Evolutionary conservation across 2,888 invertebrate genomes (phyloP).

Genomic region (Cantharis rufa): DNA sequence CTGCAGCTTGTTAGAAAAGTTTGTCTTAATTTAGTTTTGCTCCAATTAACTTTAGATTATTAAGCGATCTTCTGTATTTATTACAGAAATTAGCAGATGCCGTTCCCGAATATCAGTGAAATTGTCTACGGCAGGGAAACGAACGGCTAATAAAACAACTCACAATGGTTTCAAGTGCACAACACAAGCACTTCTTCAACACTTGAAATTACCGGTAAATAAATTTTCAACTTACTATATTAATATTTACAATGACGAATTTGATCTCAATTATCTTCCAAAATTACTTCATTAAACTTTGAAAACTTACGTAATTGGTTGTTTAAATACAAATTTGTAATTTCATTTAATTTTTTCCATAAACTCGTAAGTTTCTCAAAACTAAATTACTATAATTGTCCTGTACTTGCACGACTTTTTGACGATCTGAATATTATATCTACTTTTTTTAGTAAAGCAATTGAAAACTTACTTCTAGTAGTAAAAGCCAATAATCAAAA

Average conservation of each 20-base stretch:
- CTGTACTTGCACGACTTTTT: neutral
- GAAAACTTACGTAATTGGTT: neutral
- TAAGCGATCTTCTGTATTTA: slow-evolving; percentile 36
- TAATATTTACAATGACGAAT: neutral
- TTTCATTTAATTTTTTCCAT: neutral
- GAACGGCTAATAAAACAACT: slow-evolving; percentile 23
- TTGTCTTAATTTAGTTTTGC: slow-evolving; percentile 41
- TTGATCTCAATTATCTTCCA: neutral
- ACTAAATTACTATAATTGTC: neutral
- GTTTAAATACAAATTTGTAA: neutral
- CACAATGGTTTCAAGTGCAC: slow-evolving; percentile 18
- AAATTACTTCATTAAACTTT: slow-evolving; percentile 1
- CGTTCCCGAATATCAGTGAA: slow-evolving; percentile 26
- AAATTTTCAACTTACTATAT: neutral
- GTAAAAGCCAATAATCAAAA: neutral
- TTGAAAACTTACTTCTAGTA: neutral
- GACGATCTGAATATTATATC: neutral
- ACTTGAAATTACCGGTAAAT: slow-evolving; percentile 2
- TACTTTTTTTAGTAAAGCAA: neutral
- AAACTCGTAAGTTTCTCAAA: neutral
- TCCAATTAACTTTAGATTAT: slow-evolving; percentile 42
- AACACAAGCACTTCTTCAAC: neutral
- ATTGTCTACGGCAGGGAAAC: slow-evolving; percentile 23
- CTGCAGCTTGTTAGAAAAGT: slow-evolving; percentile 37
- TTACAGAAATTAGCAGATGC: slow-evolving; percentile 32